phyloP scores from a whole-genome alignment of 2,797 vertebrate species.

The Kryptolebias ocellatus region DNA sequence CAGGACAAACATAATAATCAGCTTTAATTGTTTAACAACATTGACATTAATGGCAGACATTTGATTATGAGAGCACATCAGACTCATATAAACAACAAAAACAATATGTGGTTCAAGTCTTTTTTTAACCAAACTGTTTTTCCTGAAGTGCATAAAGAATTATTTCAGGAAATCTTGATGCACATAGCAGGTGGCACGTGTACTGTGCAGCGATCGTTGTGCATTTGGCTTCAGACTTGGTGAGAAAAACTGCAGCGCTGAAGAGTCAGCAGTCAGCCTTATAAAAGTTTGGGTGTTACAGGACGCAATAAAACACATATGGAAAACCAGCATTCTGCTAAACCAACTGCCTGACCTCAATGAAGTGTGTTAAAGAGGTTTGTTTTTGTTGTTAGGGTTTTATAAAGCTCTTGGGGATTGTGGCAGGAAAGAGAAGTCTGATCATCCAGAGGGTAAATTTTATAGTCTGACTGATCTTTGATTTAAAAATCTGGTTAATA shows the following conservation, averaged over 20 bases:
- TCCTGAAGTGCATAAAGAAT: constrained; percentile 51
- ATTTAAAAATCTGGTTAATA: constrained; percentile 10
- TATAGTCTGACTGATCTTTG: background rate
- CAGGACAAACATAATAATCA: constrained; percentile 12
- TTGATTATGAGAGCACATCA: constrained; percentile 6
- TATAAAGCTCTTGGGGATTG: constrained; percentile 5
- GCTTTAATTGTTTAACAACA: constrained; percentile 14
- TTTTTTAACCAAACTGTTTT: constrained; percentile 56
- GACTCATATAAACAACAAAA: constrained; percentile 28
- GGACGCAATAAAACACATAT: constrained; percentile 47
- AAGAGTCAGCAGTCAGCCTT: constrained; percentile 42
- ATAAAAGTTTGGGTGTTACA: constrained; percentile 47
- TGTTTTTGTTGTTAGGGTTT: constrained; percentile 5
- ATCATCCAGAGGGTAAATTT: constrained; percentile 5
- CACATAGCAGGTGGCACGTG: constrained; percentile 65
- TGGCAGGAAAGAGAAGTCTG: background rate
- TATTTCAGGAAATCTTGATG: constrained; percentile 61
- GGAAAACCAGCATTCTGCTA: constrained; percentile 23
- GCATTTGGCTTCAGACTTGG: constrained; percentile 48
- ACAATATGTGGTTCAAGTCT: constrained; percentile 28
- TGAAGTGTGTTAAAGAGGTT: constrained; percentile 21
- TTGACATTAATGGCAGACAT: constrained; percentile 11
- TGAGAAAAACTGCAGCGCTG: constrained; percentile 59
- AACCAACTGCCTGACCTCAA: constrained; percentile 31
- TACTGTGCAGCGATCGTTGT: constrained; percentile 33